Percentiles rank a stretch among this genome's conserved stretches.
Evolutionary conservation across 2,797 vertebrate species (phyloP).

Genomic region (Craterocephalus amniculus): DNA sequence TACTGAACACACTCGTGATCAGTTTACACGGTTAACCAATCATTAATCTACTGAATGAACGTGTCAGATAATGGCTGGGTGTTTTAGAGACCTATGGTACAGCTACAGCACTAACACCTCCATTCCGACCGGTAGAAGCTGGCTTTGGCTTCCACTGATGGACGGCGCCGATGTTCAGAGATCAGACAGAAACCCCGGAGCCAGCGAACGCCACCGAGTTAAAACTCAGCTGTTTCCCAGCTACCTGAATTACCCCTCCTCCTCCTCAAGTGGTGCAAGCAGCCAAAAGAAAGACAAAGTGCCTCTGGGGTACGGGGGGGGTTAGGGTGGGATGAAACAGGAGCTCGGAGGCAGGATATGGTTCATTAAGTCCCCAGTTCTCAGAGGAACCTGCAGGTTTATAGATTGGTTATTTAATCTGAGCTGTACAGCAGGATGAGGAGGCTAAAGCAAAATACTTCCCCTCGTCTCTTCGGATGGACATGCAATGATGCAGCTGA

Average conservation of each 20-base stretch:
- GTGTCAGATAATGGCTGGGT: constrained; percentile 27
- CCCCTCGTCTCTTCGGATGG: constrained; percentile 14
- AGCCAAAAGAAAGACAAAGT: constrained; percentile 15
- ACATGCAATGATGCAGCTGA: constrained; percentile 32
- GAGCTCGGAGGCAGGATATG: neutral
- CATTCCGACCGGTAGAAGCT: neutral
- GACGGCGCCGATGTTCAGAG: constrained; percentile 21
- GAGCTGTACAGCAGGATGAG: neutral
- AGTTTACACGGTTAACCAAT: constrained; percentile 45
- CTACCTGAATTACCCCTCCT: constrained; percentile 9
- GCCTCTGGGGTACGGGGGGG: constrained; percentile 1
- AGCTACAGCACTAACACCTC: constrained; percentile 27
- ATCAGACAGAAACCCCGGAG: constrained; percentile 17
- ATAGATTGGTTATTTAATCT: neutral
- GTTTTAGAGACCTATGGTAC: constrained; percentile 37
- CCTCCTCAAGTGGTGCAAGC: constrained; percentile 7
- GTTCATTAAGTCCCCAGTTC: constrained; percentile 1
- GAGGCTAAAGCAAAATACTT: constrained; percentile 16
- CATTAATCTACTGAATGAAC: constrained; percentile 30
- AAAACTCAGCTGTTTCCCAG: constrained; percentile 14
- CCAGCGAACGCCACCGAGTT: neutral
- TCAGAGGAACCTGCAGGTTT: neutral
- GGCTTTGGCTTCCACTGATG: constrained; percentile 17
- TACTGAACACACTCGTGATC: constrained; percentile 27
- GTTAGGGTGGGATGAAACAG: constrained; percentile 13